phyloP scores from a whole-genome alignment of 2,797 vertebrate genomes.

The Sebastes iracundus region DNA sequence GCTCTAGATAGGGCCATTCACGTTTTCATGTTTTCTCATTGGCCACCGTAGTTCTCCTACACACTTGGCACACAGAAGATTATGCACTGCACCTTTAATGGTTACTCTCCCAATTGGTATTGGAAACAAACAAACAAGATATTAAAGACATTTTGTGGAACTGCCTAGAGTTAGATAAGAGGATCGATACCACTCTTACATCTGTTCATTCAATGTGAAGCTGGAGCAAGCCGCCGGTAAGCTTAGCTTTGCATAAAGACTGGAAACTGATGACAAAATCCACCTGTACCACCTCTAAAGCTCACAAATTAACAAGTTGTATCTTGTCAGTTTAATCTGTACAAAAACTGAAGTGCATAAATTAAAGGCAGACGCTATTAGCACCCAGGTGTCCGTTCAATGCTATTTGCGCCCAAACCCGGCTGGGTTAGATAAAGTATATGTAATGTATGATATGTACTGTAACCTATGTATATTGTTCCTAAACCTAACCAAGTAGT shows the following conservation, averaged over 20 bases:
- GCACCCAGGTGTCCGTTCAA: no score
- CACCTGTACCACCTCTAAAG: not conserved
- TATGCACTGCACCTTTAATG: not conserved
- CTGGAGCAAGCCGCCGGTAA: not conserved
- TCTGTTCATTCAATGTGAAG: not conserved
- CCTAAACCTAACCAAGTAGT: no score
- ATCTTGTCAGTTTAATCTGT: not conserved
- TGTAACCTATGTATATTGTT: no score
- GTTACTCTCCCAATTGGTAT: not conserved
- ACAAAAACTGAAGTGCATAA: not conserved
- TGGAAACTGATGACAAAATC: not conserved
- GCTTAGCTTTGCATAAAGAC: not conserved
- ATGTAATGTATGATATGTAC: no score
- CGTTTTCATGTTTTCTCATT: accelerated
- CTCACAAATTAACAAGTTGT: not conserved
- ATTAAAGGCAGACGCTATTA: not conserved
- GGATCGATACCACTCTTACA: not conserved
- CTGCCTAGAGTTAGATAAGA: no score
- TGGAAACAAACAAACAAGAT: not conserved
- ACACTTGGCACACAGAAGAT: no score
- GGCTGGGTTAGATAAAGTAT: no score
- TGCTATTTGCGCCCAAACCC: no score
- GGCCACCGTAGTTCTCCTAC: no score
- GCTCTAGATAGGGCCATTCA: no score
- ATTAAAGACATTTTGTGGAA: no score